Conservation (phyloP, 1,140 invertebrate genomes). For the Xylocopa sonorina region DNA sequence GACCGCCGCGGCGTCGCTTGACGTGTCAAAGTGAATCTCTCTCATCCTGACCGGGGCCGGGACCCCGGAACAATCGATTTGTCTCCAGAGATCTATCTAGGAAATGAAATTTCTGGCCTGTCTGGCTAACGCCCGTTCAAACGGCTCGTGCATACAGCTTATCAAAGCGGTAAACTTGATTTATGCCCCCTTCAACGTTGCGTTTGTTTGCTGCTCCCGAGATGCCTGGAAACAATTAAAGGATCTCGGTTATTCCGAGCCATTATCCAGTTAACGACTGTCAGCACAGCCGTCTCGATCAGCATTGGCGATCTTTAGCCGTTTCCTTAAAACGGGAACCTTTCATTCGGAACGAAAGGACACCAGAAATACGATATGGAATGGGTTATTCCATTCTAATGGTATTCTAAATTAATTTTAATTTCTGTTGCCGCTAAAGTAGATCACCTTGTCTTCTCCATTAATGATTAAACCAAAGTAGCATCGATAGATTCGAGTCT, state of each 20-base stretch:
- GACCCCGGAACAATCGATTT: slow-evolving; percentile 60
- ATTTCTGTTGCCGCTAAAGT: too few species aligned
- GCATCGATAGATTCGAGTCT: too few species aligned
- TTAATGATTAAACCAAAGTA: too few species aligned
- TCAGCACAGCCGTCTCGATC: too few species aligned
- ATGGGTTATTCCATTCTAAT: too few species aligned
- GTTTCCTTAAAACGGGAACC: too few species aligned
- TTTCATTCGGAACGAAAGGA: too few species aligned
- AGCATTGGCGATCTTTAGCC: too few species aligned
- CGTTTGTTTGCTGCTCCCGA: not conserved
- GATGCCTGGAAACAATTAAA: not conserved
- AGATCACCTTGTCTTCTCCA: too few species aligned
- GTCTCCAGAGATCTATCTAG: slow-evolving; percentile 58
- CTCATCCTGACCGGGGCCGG: slow-evolving; percentile 18
- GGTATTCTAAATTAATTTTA: too few species aligned
- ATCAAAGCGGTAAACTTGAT: slow-evolving; percentile 51
- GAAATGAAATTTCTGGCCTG: slow-evolving; percentile 64
- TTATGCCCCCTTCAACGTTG: not conserved
- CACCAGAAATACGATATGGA: too few species aligned
- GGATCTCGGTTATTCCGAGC: not conserved
- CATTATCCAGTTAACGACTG: not conserved
- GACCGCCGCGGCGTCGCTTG: slow-evolving; percentile 34
- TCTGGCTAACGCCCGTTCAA: slow-evolving; percentile 34
- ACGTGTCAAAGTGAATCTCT: slow-evolving; percentile 60
- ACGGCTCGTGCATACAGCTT: slow-evolving; percentile 49